Evolutionary conservation across 2,113 vertebrate species (phyloP).

Genomic region (Heptranchias perlo): DNA sequence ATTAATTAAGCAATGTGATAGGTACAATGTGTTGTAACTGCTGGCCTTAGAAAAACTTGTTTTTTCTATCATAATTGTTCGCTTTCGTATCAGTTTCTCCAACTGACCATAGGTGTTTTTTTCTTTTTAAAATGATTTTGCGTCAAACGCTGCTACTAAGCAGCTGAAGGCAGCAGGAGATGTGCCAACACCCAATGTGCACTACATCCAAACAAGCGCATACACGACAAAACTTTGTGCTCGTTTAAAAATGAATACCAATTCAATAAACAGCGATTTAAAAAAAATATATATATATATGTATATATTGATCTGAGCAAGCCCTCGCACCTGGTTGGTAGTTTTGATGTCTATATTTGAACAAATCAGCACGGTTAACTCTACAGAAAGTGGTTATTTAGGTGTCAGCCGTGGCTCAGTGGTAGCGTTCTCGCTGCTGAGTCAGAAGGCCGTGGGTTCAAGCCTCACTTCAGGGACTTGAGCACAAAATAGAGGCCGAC

Average conservation of each 20-base stretch:
- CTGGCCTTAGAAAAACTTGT: not conserved
- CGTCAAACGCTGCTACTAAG: not conserved
- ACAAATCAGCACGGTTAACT: not conserved
- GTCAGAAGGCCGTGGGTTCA: not conserved
- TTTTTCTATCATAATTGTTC: not conserved
- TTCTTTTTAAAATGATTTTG: not conserved
- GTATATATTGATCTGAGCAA: not conserved
- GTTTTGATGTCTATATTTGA: not conserved
- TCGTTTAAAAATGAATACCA: not conserved
- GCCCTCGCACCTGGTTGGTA: not conserved
- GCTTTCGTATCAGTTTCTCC: not conserved
- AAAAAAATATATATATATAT: no score
- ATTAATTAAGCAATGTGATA: not conserved
- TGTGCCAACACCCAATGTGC: slow-evolving; percentile 19
- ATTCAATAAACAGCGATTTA: slow-evolving; percentile 19
- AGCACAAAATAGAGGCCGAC: not conserved
- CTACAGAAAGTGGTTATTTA: not conserved
- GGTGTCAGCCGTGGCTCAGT: not conserved
- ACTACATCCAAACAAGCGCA: not conserved
- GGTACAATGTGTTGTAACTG: not conserved
- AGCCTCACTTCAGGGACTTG: not conserved
- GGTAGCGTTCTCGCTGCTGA: not conserved
- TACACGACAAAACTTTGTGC: slow-evolving; percentile 12
- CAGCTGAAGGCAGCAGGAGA: slow-evolving; percentile 5
- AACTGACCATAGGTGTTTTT: not conserved